phyloP scores from a whole-genome alignment of 2,113 vertebrate genomes.

The Campylorhamphus procurvoides region DNA sequence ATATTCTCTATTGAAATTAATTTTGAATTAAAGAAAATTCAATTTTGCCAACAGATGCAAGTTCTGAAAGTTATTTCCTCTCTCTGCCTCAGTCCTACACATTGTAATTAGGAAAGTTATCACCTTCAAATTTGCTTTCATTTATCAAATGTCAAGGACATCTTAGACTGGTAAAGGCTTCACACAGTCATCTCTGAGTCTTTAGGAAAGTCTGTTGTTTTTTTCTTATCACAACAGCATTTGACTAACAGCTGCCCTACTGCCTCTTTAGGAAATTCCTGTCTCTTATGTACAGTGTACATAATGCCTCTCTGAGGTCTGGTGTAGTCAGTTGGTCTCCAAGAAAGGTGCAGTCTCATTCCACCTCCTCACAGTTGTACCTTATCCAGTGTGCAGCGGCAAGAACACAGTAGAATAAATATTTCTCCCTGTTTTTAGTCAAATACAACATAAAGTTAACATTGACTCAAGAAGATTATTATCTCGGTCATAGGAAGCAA shows the following conservation, averaged over 20 bases:
- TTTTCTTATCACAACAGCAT: not conserved
- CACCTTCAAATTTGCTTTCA: not conserved
- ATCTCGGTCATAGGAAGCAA: not conserved
- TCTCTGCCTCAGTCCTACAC: not conserved
- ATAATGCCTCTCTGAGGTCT: not conserved
- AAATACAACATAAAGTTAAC: not conserved
- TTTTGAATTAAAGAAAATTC: not conserved
- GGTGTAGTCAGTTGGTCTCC: not conserved
- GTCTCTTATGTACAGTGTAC: not conserved
- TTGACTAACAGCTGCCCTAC: not conserved
- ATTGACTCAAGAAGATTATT: not conserved
- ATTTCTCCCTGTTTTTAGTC: not conserved
- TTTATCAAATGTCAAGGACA: not conserved
- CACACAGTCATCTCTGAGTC: not conserved
- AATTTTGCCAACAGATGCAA: not conserved
- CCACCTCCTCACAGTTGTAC: not conserved
- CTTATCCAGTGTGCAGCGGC: not conserved
- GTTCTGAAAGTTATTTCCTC: not conserved
- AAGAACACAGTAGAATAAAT: not conserved
- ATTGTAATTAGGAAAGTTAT: not conserved
- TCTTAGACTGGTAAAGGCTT: not conserved
- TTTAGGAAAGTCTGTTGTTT: not conserved
- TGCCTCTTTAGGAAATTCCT: not conserved
- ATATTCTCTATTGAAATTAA: not conserved
- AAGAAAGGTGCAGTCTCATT: not conserved